phyloP scores from a whole-genome alignment of 53 echinoderm and acorn worm species.

The Antedon mediterranea region DNA sequence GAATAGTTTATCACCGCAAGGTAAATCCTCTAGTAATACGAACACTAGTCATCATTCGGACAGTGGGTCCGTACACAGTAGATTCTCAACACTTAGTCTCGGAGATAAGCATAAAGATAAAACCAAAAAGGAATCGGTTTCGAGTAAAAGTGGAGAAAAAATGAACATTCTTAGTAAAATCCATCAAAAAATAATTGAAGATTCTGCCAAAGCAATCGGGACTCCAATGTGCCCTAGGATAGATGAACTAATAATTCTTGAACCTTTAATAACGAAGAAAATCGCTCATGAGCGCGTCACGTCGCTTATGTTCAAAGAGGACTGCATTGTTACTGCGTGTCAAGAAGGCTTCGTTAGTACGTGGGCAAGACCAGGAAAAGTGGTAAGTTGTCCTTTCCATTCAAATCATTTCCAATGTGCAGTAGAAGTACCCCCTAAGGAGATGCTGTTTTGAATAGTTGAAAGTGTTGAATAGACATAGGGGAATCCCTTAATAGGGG shows the following conservation, averaged over 20 bases:
- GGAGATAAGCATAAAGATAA: constrained; percentile 90
- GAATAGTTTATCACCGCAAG: constrained; percentile 27
- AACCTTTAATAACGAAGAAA: constrained; percentile 83
- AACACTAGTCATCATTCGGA: constrained; percentile 48
- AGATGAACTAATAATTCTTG: constrained; percentile 80
- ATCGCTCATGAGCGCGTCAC: constrained; percentile 89
- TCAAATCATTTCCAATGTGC: background rate
- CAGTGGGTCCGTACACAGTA: constrained; percentile 45
- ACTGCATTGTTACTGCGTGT: constrained; percentile 85
- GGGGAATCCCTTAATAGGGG: no score
- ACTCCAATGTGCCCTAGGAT: constrained; percentile 81
- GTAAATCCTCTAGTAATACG: constrained; percentile 44
- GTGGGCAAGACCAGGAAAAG: constrained; percentile 96
- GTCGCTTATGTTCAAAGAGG: constrained; percentile 74
- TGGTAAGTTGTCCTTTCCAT: constrained; percentile 88
- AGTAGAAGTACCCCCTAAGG: no score
- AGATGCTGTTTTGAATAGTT: no score
- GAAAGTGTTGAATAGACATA: no score
- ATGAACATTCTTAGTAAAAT: constrained; percentile 63
- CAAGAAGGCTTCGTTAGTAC: constrained; percentile 97
- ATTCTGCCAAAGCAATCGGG: constrained; percentile 54
- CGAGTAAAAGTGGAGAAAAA: constrained; percentile 76
- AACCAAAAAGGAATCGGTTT: constrained; percentile 85
- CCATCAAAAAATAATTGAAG: constrained; percentile 70
- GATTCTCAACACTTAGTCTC: constrained; percentile 57